phyloP scores from a whole-genome alignment of 2,797 vertebrate species.

The Sitta carolinensis region DNA sequence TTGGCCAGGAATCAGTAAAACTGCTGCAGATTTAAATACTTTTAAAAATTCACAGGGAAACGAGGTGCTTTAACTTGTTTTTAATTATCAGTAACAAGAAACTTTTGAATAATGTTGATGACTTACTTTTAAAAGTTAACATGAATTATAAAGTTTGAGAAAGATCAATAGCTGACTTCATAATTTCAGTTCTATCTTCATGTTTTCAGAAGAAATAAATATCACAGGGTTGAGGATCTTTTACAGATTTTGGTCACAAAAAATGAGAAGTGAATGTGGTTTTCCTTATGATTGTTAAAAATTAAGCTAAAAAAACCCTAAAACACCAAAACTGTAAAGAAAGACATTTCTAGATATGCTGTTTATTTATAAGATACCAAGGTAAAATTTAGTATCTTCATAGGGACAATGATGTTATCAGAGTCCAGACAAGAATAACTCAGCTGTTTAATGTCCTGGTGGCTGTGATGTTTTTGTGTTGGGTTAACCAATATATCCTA shows the following conservation, averaged over 20 bases:
- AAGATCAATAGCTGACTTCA: not conserved
- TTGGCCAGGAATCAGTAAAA: not conserved
- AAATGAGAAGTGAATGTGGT: not conserved
- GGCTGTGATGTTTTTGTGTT: not conserved
- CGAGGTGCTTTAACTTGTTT: not conserved
- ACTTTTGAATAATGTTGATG: not conserved
- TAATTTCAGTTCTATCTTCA: not conserved
- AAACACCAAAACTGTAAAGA: not conserved
- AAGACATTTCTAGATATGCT: not conserved
- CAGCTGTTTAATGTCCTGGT: not conserved
- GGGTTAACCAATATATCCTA: not conserved
- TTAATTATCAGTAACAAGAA: not conserved
- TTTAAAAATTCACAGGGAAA: not conserved
- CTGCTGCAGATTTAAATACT: not conserved
- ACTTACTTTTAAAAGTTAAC: not conserved
- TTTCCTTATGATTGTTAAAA: not conserved
- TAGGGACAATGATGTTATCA: not conserved
- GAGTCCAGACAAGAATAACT: not conserved
- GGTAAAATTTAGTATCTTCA: not conserved
- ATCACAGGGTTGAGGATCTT: not conserved
- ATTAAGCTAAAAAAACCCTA: accelerated
- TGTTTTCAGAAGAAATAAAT: not conserved
- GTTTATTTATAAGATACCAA: not conserved
- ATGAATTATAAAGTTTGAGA: not conserved
- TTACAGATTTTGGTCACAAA: not conserved